Evolutionary conservation across 2,113 vertebrate genomes (phyloP).

Genomic region (Ailurus styani): DNA sequence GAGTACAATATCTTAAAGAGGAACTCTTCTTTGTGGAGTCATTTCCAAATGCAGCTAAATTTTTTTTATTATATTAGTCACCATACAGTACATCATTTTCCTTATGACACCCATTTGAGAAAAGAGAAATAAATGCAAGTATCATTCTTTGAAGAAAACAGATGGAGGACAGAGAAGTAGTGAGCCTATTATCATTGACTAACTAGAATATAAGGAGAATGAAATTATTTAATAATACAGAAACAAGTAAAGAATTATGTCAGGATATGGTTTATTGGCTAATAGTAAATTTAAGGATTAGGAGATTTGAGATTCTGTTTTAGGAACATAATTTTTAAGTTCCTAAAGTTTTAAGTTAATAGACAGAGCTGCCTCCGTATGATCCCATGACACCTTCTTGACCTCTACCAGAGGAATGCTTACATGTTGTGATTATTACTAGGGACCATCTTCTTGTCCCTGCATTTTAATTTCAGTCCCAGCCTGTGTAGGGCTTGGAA

Average conservation of each 20-base stretch:
- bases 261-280: neutral
- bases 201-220: neutral
- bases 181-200: neutral
- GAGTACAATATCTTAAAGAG: neutral
- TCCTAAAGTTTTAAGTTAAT: neutral
- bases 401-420: neutral
- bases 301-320: neutral
- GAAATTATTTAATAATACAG: neutral
- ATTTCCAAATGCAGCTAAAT: neutral
- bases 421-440: too few relatives aligned
- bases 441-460: neutral
- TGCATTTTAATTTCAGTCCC: neutral
- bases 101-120: neutral
- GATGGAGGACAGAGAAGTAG: neutral
- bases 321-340: neutral
- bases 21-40: neutral
- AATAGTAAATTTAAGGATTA: neutral
- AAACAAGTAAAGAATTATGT: neutral
- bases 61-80: neutral
- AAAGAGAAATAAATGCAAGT: neutral
- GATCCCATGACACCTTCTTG: neutral
- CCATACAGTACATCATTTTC: neutral
- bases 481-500: neutral
- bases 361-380: neutral
- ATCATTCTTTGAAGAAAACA: slow-evolving; percentile 23